Evolutionary conservation across 1,140 invertebrate genomes (phyloP).

Genomic region (Battus philenor): DNA sequence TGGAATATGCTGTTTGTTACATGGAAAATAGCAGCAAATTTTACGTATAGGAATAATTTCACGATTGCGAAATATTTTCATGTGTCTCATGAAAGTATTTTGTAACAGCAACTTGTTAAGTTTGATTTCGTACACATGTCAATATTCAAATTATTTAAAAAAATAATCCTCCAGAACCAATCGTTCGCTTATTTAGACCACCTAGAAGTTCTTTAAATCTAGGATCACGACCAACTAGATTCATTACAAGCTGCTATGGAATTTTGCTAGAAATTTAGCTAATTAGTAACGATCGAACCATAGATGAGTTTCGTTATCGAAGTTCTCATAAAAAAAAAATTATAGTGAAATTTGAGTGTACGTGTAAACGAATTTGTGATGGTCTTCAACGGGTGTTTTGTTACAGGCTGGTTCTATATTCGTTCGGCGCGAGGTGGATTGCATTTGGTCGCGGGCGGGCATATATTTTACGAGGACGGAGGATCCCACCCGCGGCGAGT

Average conservation of each 20-base stretch:
- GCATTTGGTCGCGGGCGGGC: slow-evolving; percentile 65
- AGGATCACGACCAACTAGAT: slow-evolving; percentile 43
- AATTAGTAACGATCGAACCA: background rate
- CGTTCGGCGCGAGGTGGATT: slow-evolving; percentile 65
- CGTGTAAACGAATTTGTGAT: background rate
- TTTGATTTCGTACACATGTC: too few relatives aligned
- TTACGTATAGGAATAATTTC: too few relatives aligned
- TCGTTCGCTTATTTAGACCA: too few relatives aligned
- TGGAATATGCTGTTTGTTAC: too few relatives aligned
- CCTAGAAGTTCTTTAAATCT: slow-evolving; percentile 40
- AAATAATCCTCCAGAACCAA: too few relatives aligned
- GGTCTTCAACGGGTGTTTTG: slow-evolving; percentile 25
- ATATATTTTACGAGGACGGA: slow-evolving; percentile 73
- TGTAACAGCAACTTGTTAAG: too few relatives aligned
- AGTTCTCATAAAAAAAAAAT: too few relatives aligned
- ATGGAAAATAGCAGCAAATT: too few relatives aligned
- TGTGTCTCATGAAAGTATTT: too few relatives aligned
- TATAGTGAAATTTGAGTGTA: background rate
- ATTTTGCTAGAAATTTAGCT: slow-evolving; percentile 19
- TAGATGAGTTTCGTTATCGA: background rate
- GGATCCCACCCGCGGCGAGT: slow-evolving; percentile 66
- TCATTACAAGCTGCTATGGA: slow-evolving; percentile 18
- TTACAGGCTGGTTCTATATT: slow-evolving; percentile 74
- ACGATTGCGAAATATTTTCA: too few relatives aligned
- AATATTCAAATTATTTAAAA: too few relatives aligned